Conservation (phyloP, 1,140 invertebrate genomes). For the Drosophila teissieri region DNA sequence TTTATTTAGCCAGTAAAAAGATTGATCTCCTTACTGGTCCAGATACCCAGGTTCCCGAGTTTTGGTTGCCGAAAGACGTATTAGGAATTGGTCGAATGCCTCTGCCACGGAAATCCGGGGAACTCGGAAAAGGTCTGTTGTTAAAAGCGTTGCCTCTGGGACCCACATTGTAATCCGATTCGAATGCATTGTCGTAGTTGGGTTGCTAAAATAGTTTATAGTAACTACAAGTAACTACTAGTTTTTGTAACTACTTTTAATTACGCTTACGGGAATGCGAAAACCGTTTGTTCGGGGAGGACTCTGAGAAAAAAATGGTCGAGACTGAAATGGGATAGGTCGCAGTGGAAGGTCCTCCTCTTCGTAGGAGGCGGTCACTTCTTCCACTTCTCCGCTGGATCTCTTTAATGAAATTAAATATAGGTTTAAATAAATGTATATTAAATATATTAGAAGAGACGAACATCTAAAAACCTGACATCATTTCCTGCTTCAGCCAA, state of each 20-base stretch:
- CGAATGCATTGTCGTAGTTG: not conserved
- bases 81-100: not conserved
- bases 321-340: not conserved
- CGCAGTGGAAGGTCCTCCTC: not conserved
- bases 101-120: not conserved
- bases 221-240: not conserved
- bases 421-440: no score
- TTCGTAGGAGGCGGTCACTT: not conserved
- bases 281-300: not conserved
- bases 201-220: not conserved
- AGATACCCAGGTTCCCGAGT: not conserved
- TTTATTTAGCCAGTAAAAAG: not conserved
- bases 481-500: not conserved
- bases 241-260: not conserved
- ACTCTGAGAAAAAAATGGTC: not conserved
- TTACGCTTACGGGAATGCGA: not conserved
- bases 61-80: not conserved
- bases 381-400: conserved; percentile 7
- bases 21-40: conserved; percentile 1
- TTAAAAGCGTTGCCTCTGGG: not conserved
- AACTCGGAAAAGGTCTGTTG: not conserved
- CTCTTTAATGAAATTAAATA: not conserved
- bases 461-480: conserved; percentile 5
- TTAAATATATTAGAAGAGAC: not conserved
- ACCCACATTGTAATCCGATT: not conserved